Evolutionary conservation across 2,888 invertebrate genomes (phyloP), one percentile per base, ranked within the genome.

Genomic region (Hydropsyche betteni): DNA sequence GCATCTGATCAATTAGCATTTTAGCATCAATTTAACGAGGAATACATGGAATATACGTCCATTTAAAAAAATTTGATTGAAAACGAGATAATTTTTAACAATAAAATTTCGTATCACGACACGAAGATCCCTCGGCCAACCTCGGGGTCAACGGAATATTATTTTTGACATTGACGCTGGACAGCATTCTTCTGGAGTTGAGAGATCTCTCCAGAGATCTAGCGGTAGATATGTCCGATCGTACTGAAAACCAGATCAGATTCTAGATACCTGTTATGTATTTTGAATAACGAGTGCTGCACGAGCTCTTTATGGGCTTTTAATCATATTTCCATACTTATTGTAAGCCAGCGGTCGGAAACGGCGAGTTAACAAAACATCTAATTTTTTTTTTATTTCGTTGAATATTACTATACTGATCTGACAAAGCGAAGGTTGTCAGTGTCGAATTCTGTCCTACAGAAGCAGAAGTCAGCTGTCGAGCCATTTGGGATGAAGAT

Each of bases 281-380:
- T 58, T 70, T 75, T 74, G 68, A 72, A 71, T 72, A 73, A 74
- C 51, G 75, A 71, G 74, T 77, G 74, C 74, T 58, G 76, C 77
- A 74, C 74, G 77, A 77, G 70, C 70, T 78, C 77, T 76, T 76
- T 78, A 76, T 78, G 78, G 77, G 69, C 74, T 76, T 77, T 77
- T 77, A 77, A 77, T 77, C 75, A 75, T 74, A 44, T 34, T 50
- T 51, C 51, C 14, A 7, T 10, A 4, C n/a, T 44, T 10, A 8
- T 10, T 6, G 14, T 55, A 64, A 24, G 24, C 24, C 24, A 24
- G 24, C 24, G 24, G 24, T 24, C 24, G 24, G 2, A 52, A 12
- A 52, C n/a, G 2, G n/a, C 1, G 2, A 52, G n/a, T 52, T 12
- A 52, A 52, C n/a, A 52, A 52, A 52, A 52, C 10, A 52, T 52